These are phyloP conservation scores for Rhizomys pruinosus DNA, from an alignment of 2,113 vertebrate genomes.

Conservation along the genomic window DNA sequence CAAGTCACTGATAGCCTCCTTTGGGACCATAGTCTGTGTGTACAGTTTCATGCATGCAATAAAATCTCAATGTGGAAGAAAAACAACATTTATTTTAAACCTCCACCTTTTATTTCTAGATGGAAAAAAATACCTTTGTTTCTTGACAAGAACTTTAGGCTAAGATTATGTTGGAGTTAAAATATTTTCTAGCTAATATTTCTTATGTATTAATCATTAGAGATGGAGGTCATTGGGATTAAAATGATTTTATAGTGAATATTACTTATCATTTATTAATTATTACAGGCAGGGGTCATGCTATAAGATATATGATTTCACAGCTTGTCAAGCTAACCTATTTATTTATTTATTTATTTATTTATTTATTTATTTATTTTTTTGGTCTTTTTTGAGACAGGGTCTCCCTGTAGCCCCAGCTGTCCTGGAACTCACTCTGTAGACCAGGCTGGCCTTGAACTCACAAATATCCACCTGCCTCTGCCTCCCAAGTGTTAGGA, in stretches of 20 bases:
- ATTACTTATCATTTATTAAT: neutral
- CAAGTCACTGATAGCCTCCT: conserved; percentile 64
- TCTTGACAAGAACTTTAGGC: neutral
- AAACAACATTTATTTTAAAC: conserved; percentile 39
- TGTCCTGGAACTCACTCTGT: no score
- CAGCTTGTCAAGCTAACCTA: neutral
- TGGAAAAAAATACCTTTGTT: neutral
- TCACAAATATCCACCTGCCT: no score
- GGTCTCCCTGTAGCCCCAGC: no score
- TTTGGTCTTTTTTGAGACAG: no score
- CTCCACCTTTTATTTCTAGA: conserved; percentile 1
- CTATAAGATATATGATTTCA: neutral
- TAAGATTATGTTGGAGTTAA: neutral
- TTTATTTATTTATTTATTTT: no score
- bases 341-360: neutral
- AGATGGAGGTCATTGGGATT: neutral
- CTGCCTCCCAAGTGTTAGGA: no score
- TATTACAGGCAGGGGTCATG: neutral
- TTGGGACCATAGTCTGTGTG: conserved; percentile 47
- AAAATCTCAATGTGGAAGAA: conserved; percentile 56
- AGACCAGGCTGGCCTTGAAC: no score
- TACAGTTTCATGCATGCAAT: neutral
- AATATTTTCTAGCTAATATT: neutral
- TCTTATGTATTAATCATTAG: neutral
- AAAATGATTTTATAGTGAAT: neutral